Percentiles rank a stretch among this genome's conserved stretches.
phyloP scores from a whole-genome alignment of 2,797 vertebrate species.

The Lepilemur septentrionalis region DNA sequence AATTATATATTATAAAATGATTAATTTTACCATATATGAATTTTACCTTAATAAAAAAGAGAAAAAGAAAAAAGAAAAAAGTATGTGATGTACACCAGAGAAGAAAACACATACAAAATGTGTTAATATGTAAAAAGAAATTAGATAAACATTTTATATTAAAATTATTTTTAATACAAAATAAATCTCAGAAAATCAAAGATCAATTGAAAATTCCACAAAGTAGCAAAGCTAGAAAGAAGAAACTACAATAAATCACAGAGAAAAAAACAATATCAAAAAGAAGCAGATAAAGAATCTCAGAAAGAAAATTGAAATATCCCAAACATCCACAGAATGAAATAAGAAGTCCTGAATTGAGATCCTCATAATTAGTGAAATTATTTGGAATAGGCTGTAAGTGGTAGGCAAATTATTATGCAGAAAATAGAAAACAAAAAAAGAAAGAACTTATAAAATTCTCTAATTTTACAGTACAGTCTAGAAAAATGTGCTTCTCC shows the following conservation, averaged over 20 bases:
- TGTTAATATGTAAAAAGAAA: background rate
- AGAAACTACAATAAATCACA: background rate
- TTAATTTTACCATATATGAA: background rate
- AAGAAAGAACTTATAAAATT: background rate
- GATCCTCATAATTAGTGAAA: background rate
- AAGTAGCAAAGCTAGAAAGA: background rate
- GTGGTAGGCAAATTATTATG: background rate
- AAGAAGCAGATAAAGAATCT: background rate
- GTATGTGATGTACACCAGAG: background rate
- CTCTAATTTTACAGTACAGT: background rate
- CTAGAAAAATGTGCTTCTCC: background rate
- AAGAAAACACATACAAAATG: background rate
- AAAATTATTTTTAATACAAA: background rate
- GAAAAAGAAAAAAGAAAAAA: background rate
- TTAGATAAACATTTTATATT: background rate
- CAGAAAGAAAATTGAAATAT: background rate
- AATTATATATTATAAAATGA: background rate
- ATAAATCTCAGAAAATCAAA: background rate
- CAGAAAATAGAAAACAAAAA: background rate
- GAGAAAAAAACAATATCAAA: background rate
- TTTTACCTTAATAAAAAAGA: background rate
- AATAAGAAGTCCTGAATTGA: background rate
- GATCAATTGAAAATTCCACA: background rate
- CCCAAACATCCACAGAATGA: background rate
- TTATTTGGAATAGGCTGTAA: background rate